Evolutionary conservation across 2,888 invertebrate species (phyloP).

Genomic region (Baronia brevicornis): DNA sequence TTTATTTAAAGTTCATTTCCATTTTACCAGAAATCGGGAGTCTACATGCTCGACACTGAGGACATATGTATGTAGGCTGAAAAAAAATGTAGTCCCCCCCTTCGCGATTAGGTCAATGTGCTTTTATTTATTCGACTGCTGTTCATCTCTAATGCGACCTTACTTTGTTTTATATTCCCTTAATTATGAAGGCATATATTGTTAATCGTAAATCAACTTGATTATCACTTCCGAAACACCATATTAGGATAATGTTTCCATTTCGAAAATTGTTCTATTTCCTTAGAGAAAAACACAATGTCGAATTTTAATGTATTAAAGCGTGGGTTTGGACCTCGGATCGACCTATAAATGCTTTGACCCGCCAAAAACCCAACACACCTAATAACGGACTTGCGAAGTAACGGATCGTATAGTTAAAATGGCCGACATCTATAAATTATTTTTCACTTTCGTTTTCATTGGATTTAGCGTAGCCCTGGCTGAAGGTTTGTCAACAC

Average conservation of each 20-base stretch:
- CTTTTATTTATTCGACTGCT: too few relatives aligned
- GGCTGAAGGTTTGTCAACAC: constrained; percentile 51
- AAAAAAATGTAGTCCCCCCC: too few relatives aligned
- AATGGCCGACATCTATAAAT: constrained; percentile 32
- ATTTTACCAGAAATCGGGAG: too few relatives aligned
- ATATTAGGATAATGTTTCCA: constrained; percentile 29
- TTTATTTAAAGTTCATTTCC: too few relatives aligned
- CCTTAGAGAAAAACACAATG: constrained; percentile 6
- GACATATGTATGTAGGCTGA: too few relatives aligned
- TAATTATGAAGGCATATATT: too few relatives aligned
- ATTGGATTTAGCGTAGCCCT: constrained; percentile 31
- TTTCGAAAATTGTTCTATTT: constrained; percentile 16
- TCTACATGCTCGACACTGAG: too few relatives aligned
- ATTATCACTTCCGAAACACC: constrained; percentile 21
- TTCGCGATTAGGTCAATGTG: too few relatives aligned
- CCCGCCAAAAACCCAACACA: constrained; percentile 38
- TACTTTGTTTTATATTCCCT: too few relatives aligned
- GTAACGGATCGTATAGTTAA: constrained; percentile 22
- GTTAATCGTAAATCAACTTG: too few relatives aligned
- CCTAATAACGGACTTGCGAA: constrained; percentile 34
- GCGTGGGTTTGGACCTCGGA: constrained; percentile 62
- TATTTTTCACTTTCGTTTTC: constrained; percentile 22
- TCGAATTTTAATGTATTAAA: constrained; percentile 29
- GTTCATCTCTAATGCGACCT: too few relatives aligned
- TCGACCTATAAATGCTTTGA: constrained; percentile 54